Conservation (phyloP, 2,113 vertebrate genomes). For the Chaenogobius annularis region DNA sequence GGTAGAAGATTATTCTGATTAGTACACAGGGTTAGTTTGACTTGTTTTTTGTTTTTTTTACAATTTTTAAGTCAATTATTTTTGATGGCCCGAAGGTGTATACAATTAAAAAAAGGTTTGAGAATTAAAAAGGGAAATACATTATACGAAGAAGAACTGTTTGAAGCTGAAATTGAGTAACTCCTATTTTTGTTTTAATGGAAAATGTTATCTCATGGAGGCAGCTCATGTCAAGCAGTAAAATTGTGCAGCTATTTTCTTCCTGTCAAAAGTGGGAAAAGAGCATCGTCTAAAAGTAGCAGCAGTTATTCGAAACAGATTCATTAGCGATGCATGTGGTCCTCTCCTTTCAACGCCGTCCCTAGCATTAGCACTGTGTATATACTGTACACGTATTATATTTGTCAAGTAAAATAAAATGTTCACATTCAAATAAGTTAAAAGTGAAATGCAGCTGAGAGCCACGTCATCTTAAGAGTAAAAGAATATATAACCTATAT, state of each 20-base stretch:
- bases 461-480: conserved; percentile 45
- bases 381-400: conserved; percentile 66
- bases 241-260: neutral
- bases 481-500: conserved; percentile 66
- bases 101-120: neutral
- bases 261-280: conserved; percentile 6
- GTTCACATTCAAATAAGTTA: conserved; percentile 63
- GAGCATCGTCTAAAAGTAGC: conserved; percentile 13
- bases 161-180: conserved; percentile 1
- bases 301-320: conserved; percentile 43
- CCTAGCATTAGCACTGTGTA: conserved; percentile 65
- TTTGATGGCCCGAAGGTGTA: neutral
- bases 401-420: conserved; percentile 63
- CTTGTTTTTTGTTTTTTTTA: too few relatives aligned
- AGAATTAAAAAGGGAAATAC: neutral
- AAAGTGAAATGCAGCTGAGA: conserved; percentile 43
- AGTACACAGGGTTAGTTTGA: neutral
- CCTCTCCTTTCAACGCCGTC: conserved; percentile 47
- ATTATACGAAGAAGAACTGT: neutral
- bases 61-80: too few relatives aligned
- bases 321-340: conserved; percentile 61
- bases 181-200: conserved; percentile 1
- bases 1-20: neutral
- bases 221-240: neutral
- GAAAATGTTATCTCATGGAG: conserved; percentile 5